Evolutionary conservation across 2,797 vertebrate species (phyloP).

Genomic region (Halcyon smyrnensis): DNA sequence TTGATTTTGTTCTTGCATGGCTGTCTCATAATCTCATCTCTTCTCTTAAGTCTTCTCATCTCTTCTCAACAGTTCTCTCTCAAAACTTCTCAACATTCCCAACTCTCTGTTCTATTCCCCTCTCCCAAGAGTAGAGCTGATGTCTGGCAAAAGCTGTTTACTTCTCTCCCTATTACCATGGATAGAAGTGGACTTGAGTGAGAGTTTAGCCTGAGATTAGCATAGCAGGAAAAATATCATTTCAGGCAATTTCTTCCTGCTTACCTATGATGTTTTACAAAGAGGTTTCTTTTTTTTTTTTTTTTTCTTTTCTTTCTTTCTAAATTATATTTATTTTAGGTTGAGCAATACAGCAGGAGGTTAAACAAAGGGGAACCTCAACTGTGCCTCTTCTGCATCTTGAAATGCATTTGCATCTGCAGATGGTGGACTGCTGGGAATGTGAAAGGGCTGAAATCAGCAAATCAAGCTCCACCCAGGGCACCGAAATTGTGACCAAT

Average conservation of each 20-base stretch:
- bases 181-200: neutral
- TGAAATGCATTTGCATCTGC: constrained; percentile 9
- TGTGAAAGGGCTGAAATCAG: constrained; percentile 29
- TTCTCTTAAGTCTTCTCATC: no score
- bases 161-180: neutral
- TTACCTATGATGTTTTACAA: neutral
- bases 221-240: neutral
- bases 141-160: neutral
- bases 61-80: no score
- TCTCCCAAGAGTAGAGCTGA: neutral
- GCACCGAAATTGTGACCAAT: neutral
- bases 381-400: neutral
- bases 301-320: neutral
- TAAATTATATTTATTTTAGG: constrained; percentile 19
- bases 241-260: neutral
- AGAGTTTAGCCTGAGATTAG: neutral
- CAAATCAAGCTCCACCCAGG: neutral
- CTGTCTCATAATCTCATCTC: neutral
- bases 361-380: neutral
- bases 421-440: constrained; percentile 32
- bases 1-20: neutral
- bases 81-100: no score
- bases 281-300: neutral
- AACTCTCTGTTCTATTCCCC: no score
- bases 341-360: constrained; percentile 17